Base-by-base conservation (phyloP, 2,888 invertebrate species). In the Heliconius erato region DNA sequence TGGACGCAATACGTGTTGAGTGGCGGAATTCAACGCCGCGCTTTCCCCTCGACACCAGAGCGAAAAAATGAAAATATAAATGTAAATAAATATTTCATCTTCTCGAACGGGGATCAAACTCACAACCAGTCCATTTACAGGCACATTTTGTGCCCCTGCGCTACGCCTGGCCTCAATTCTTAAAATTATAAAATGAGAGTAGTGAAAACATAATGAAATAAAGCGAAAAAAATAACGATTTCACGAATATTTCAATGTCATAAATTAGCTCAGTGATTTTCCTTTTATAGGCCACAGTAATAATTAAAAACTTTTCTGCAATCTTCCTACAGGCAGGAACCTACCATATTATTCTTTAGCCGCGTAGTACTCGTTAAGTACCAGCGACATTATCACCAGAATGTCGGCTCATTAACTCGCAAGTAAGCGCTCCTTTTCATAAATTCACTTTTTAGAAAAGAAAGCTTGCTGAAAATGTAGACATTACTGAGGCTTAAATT, bases 391-490 rank as follows among this genome's bases (percentile, higher is more conserved):
- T 63, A 76, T 76, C 59, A 59, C 63, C 59, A 76, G 32, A 76
- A 76, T 76, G 74, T 67, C 35, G 74, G 63, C 59, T 72, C 71
- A 72, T 72, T 72, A 72, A 72, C 71, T 72, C 91, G 87, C 89
- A 89, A 89, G 90, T 89, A 89, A 91, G 90, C 90, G 90, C 90
- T 89, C 91, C 88, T 89, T 91, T 91, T 92, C 92, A 94, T 93
- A 94, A 92, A 91, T 92, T 91, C 87, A 87, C 89, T 91, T 93
- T 93, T 92, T 92, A 88, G 91, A 89, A 32, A 32, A 32, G 32
- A 32, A 32, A 83, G 77, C 81, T 84, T 80, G 79, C 79, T 79
- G 74, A 82, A 82, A 80, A 79, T 69, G 74, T 92, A 88, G 91
- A 90, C 81, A 78, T 78, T 78, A 82, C 71, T 28, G 16, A 79